A percentile compares a stretch with the other conserved stretches of the same genome.
These are phyloP conservation scores for Chelon labrosus DNA, from an alignment of 2,797 vertebrate species.

Conservation along the genomic window DNA sequence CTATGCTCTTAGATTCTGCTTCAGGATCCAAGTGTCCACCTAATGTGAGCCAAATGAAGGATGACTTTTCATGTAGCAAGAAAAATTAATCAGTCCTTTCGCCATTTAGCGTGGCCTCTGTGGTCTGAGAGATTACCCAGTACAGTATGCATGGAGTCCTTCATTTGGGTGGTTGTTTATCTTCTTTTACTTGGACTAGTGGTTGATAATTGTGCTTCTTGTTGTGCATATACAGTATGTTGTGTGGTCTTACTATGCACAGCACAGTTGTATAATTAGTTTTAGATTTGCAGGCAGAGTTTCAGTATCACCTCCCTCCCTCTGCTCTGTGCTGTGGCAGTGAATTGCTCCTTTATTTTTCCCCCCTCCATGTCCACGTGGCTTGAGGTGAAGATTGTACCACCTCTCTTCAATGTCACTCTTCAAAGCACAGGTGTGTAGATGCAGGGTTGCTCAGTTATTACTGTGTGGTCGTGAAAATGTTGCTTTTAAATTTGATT, in stretches of 20 bases:
- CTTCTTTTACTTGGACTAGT: constrained; percentile 47
- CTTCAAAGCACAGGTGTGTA: constrained; percentile 50
- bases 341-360: constrained; percentile 24
- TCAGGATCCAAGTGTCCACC: constrained; percentile 69
- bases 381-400: constrained; percentile 44
- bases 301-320: constrained; percentile 28
- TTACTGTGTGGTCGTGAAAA: constrained; percentile 12
- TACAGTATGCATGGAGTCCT: constrained; percentile 66
- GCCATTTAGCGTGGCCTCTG: constrained; percentile 62
- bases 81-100: constrained; percentile 58
- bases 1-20: constrained; percentile 67
- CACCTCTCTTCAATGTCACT: constrained; percentile 30
- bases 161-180: constrained; percentile 59
- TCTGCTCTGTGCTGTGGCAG: constrained; percentile 36
- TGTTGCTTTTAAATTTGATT: constrained; percentile 34
- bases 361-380: constrained; percentile 18
- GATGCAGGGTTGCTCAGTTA: constrained; percentile 32
- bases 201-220: constrained; percentile 59
- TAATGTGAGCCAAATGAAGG: constrained; percentile 83
- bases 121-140: constrained; percentile 72
- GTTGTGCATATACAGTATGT: constrained; percentile 51
- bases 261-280: constrained; percentile 44
- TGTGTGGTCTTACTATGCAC: constrained; percentile 63
- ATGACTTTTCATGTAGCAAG: constrained; percentile 80
- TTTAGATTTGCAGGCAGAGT: constrained; percentile 30